A percentile compares a stretch with the other conserved stretches of the same genome.
Conservation (phyloP, 2,113 vertebrate genomes). For the Heteronetta atricapilla region DNA sequence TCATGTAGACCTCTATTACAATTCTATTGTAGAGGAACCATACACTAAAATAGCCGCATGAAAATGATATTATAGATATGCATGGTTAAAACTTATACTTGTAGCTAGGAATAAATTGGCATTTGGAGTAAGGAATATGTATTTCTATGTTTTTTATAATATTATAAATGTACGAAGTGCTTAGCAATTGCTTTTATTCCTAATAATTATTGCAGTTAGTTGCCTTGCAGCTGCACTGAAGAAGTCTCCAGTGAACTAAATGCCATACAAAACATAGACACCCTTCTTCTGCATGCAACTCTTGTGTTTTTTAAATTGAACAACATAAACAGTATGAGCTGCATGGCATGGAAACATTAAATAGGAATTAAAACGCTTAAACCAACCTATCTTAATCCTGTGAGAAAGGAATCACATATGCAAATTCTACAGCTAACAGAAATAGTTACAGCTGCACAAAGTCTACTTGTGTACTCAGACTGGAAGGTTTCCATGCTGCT, state of each 20-base stretch:
- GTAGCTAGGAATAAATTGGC: neutral
- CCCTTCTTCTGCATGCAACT: neutral
- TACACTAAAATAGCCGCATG: conserved; percentile 1
- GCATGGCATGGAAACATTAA: neutral
- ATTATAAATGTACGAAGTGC: neutral
- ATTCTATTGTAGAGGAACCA: neutral
- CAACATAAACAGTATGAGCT: neutral
- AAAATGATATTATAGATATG: neutral
- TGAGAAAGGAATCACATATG: neutral
- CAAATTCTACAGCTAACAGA: neutral
- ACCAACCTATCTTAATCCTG: neutral
- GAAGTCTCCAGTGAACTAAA: neutral
- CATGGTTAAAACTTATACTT: neutral
- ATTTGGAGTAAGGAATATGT: neutral
- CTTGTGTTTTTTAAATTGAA: neutral
- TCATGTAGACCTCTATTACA: neutral
- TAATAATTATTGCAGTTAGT: neutral
- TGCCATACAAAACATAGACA: neutral
- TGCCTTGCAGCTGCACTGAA: neutral
- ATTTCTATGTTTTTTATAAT: neutral
- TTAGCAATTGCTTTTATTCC: neutral
- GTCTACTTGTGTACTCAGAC: neutral
- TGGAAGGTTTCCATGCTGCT: neutral
- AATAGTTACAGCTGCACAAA: neutral
- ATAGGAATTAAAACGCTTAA: neutral